These are phyloP conservation scores for Caenorhabditis zanzibari DNA, from an alignment of 2,888 invertebrate genomes.

Conservation along the genomic window DNA sequence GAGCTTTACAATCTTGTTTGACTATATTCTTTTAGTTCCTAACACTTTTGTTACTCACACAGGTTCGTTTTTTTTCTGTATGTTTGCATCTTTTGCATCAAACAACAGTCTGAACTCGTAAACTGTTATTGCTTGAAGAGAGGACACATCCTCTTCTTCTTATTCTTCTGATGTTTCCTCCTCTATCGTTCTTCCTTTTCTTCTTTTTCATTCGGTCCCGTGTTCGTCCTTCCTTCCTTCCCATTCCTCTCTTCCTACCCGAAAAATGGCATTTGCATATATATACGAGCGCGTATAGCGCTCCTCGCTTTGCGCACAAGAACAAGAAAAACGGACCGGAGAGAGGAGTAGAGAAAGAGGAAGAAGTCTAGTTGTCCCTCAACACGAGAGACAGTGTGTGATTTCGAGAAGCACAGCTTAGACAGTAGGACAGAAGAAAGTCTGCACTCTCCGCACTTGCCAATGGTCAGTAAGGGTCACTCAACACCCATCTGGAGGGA, in stretches of 20 bases:
- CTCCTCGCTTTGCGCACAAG: conserved; percentile 41
- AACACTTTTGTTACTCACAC: not conserved
- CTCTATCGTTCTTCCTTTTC: conserved; percentile 10
- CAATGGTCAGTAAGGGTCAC: conserved; percentile 58
- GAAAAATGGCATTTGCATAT: conserved; percentile 64
- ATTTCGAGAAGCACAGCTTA: not conserved
- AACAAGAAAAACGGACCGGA: not conserved
- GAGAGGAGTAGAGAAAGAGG: conserved; percentile 15
- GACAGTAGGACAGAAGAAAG: not conserved
- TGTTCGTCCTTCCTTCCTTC: conserved; percentile 34
- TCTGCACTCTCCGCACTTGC: conserved; percentile 61
- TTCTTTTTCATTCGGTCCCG: conserved; percentile 7
- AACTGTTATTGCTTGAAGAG: conserved; percentile 29
- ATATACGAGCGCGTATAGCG: conserved; percentile 51
- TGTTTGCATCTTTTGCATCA: conserved; percentile 10
- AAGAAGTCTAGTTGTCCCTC: conserved; percentile 10
- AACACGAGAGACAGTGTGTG: not conserved
- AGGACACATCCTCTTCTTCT: conserved; percentile 19
- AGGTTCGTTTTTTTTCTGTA: not conserved
- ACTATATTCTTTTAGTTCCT: not conserved
- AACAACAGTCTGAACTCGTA: conserved; percentile 34
- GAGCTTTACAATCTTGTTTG: no score
- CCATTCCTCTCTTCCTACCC: conserved; percentile 25
- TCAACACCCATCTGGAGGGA: conserved; percentile 29
- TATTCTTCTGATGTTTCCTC: conserved; percentile 14